Conservation (phyloP, 1,140 invertebrate species). For the Triops longicaudatus region DNA sequence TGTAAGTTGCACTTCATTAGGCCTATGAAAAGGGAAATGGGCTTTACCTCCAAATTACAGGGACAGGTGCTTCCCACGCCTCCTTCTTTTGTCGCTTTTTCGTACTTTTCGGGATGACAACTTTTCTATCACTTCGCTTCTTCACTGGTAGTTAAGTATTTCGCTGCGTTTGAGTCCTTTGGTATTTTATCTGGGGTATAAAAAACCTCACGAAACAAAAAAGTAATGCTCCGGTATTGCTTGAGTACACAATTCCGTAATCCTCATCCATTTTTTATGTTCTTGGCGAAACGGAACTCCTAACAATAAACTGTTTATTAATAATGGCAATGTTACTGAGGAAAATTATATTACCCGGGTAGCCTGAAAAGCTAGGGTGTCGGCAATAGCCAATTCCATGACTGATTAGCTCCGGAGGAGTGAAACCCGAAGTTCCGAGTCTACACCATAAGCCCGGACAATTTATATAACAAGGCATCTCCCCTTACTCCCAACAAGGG, state of each 20-base stretch:
- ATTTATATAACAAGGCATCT: background rate
- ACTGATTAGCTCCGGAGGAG: constrained; percentile 3
- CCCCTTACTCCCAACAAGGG: background rate
- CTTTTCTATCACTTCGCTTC: background rate
- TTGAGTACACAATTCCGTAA: background rate
- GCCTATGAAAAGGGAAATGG: background rate
- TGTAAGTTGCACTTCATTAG: background rate
- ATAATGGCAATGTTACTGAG: background rate
- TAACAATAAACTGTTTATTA: constrained; percentile 4
- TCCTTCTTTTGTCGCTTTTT: background rate
- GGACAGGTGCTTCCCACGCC: constrained; percentile 4
- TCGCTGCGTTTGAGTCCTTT: no score
- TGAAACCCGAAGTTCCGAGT: background rate
- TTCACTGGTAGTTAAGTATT: no score
- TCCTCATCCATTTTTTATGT: background rate
- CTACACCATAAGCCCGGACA: background rate
- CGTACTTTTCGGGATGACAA: background rate
- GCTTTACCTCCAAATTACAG: background rate
- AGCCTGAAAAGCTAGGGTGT: background rate
- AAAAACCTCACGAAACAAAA: background rate
- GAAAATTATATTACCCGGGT: background rate
- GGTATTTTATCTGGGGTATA: no score
- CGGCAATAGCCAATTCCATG: background rate
- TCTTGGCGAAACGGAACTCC: background rate
- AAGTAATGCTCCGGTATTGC: background rate